Evolutionary conservation across 2,888 invertebrate species (phyloP), one percentile per base, ranked within the genome.

Genomic region (Chalcosyrphus nemorum): DNA sequence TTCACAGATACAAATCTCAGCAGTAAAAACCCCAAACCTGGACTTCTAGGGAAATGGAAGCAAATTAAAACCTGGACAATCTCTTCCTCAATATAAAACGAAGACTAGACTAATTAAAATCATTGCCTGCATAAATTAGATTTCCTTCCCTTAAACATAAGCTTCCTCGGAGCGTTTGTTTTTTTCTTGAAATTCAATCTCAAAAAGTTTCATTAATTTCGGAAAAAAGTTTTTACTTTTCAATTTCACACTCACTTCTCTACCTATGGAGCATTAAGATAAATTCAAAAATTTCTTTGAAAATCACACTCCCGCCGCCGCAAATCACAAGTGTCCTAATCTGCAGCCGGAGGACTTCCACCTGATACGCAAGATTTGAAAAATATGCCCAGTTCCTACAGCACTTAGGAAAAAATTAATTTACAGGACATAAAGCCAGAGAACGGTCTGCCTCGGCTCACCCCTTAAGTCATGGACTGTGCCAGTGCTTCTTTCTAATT

Each of bases 341-440:
- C 27, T 59, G 13, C 7, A 15, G n/a, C 35, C 15, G 13, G 35
- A 59, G 9, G 27, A 54, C 19, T 35, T 29, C 50, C 57, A 43
- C 80, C 59, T 35, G 17, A 47, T 13, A 52, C 7, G 7, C 43
- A 24, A 27, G 27, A 50, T 50, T 52, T 13, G 4, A 13, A n/a
- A 19, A 7, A 9, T 5, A 50, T 19, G 4, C 50, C 50, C 27
- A 43, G 21, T 27, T 4, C n/a, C 27, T 6, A 32, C 9, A 32
- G 9, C 50, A 70, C 75, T 81, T 70, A 54, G 45, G 70, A 38
- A 75, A 75, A 75, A 81, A 50, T 68, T 63, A 75, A 75, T 81
- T 81, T 70, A 27, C 68, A 21, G 17, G 29, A 56, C 54, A 50
- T 35, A 68, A 63, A 56, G 29, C 52, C 38, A 50, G 43, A 56